These are phyloP conservation scores for Mercenaria mercenaria DNA, from an alignment of 1,140 invertebrate genomes.

Conservation along the genomic window DNA sequence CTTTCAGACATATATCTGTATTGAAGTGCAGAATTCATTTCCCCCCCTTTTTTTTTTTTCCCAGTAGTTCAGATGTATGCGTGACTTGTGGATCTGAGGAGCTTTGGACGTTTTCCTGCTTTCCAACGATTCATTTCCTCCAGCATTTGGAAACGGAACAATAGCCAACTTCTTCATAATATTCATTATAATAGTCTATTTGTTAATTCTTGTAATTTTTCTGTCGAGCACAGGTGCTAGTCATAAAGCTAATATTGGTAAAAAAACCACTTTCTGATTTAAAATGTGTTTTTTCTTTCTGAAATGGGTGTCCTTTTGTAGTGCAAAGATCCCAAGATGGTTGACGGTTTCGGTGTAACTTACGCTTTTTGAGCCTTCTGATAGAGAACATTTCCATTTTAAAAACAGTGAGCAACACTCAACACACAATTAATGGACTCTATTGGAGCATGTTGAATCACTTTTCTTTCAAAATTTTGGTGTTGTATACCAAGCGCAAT, in stretches of 20 bases:
- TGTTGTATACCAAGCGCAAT: background rate
- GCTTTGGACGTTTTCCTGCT: background rate
- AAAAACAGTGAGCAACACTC: background rate
- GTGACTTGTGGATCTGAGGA: background rate
- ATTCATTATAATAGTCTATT: too few relatives aligned
- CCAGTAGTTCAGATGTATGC: background rate
- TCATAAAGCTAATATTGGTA: background rate
- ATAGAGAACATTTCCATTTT: slow-evolving; percentile 1
- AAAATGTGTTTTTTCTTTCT: background rate
- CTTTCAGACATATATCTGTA: background rate
- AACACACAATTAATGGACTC: background rate
- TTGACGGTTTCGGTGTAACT: background rate
- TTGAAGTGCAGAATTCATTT: background rate
- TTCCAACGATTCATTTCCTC: background rate
- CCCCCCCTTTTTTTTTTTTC: too few relatives aligned
- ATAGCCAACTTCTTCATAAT: background rate
- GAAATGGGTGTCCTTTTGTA: background rate
- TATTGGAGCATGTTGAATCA: background rate
- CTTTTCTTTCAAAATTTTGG: background rate
- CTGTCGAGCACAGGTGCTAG: background rate
- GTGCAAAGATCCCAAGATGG: background rate
- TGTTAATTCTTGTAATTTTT: too few relatives aligned
- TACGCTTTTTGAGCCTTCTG: slow-evolving; percentile 7
- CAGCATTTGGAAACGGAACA: background rate
- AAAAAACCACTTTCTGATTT: slow-evolving; percentile 14